Evolutionary conservation across 2,797 vertebrate genomes (phyloP), one percentile per base, ranked within the genome.

Genomic region (Bradypus variegatus): DNA sequence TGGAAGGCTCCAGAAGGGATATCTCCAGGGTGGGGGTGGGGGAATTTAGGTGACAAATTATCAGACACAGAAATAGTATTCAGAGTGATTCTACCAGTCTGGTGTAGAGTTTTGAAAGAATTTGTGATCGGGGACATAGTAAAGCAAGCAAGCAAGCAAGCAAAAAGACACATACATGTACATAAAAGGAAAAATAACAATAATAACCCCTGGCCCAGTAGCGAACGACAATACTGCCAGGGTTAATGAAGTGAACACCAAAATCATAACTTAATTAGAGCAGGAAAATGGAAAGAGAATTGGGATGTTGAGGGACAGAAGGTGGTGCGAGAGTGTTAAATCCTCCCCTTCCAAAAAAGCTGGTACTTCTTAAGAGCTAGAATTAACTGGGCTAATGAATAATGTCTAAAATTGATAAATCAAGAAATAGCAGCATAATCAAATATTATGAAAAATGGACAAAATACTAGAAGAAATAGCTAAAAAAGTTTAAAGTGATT

Each of bases 381-480:
- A 50, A 25, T 38, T 53, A 88, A 81, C n/a, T 65, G 45, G 10
- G 18, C 67, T 65, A 70, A 70, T 60, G 81, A 86, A 86, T 25
- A 86, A 85, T 60, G 29, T 70, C 14, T 92, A 86, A 88, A 86
- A 64, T 9, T 33, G 33, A 48, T 69, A 69, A 69, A 82, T 36
- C 41, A 88, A 77, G 29, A 81, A 92, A 45, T 5, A 92, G 29
- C 13, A 31, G n/a, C 75, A 73, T 9, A 90, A 88, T 55, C 14
- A 91, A 15, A 62, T 14, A 67, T 69, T 87, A 84, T 72, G 72
- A 86, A 87, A 91, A 62, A 91, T 58, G 29, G 58, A 91, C 75
- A 83, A 90, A 81, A 91, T 19, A 67, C 3, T 21, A 75, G n/a
- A 81, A 69, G 38, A 91, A 88, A 55, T 50, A 78, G 62, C n/a